Base-by-base conservation (phyloP, 1,140 invertebrate species). In the Drosophila watanabei region DNA sequence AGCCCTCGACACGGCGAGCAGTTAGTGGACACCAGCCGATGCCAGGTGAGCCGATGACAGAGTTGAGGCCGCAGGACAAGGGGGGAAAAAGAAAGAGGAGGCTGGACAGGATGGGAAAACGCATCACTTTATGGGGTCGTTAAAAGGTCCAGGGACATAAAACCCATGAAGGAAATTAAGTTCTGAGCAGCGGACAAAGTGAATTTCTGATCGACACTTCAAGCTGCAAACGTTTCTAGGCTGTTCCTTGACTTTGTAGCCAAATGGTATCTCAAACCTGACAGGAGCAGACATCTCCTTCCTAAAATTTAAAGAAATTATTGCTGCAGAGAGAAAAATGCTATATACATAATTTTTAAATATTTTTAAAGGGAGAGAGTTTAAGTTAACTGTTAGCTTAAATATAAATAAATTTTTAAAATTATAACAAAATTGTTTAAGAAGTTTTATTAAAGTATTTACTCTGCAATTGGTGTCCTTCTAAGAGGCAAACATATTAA, bases 71-170 rank as follows among this genome's bases (percentile, higher is more conserved):
- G 10, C n/a, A 32, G 49, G 49, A 51, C 30, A 32, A 7, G 49
- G 11, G 32, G 54, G n/a, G 10, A n/a, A 30, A 0, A 9, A 33
- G 37, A 0, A 9, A 33, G 1, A 11, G 69, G 33, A 33, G 48
- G 32, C 24, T 30, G 46, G 14, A 39, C 43, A 24, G 45, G 30
- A 54, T 68, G 64, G 56, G 65, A 58, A 71, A 84, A 78, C 63
- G 78, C 68, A 81, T 69, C 75, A 54, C 58, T 86, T 86, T 86
- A 86, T 87, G 83, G 64, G 82, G 51, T 76, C 83, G 85, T 86
- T 86, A 86, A 86, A 86, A 87, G 79, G 71, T 48, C 77, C 75
- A 18, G 69, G 59, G 63, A 65, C 79, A 86, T 86, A 86, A 86
- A 86, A 82, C 65, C 71, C 77, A 70, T 80, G 71, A 54, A 79